phyloP scores from a whole-genome alignment of 2,797 vertebrate species.

The Geotrypetes seraphini region DNA sequence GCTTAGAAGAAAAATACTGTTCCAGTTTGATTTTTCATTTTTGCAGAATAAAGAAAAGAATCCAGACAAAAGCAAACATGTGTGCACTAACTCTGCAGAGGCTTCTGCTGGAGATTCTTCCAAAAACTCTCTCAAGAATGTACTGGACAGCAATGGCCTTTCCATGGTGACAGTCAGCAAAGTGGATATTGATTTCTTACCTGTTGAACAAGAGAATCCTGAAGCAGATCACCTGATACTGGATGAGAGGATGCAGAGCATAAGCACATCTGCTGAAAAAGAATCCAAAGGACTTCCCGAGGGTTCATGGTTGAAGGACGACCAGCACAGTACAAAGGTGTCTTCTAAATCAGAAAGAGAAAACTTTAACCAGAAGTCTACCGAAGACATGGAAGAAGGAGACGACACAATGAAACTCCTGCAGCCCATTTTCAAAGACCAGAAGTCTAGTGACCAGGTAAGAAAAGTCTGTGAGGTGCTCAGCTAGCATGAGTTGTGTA shows the following conservation, averaged over 20 bases:
- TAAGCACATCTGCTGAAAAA: slow-evolving; percentile 19
- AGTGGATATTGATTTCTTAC: slow-evolving; percentile 65
- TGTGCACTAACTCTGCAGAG: slow-evolving; percentile 21
- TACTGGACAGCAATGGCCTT: slow-evolving; percentile 31
- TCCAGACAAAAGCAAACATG: slow-evolving; percentile 38
- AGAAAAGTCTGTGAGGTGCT: too few species aligned
- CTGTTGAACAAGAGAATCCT: slow-evolving; percentile 27
- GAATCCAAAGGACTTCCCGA: slow-evolving; percentile 24
- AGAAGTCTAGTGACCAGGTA: slow-evolving; percentile 28
- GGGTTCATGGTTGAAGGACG: slow-evolving; percentile 23
- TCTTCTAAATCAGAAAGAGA: slow-evolving; percentile 6
- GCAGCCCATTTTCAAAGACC: slow-evolving; percentile 24
- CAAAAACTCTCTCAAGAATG: slow-evolving; percentile 24
- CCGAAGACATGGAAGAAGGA: slow-evolving; percentile 22
- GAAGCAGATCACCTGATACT: slow-evolving; percentile 21
- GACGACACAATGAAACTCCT: slow-evolving; percentile 60
- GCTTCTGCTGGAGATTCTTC: slow-evolving; percentile 20
- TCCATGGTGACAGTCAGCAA: slow-evolving; percentile 75
- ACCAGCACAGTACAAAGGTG: slow-evolving; percentile 17
- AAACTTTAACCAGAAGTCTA: slow-evolving; percentile 18
- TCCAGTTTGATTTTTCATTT: background rate
- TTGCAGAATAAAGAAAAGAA: slow-evolving; percentile 57
- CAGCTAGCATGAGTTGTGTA: too few species aligned
- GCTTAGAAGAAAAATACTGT: too few species aligned
- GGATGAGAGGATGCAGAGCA: slow-evolving; percentile 19